These are phyloP conservation scores for Macrosteles quadrilineatus DNA, from an alignment of 1,140 invertebrate genomes.

Conservation along the genomic window DNA sequence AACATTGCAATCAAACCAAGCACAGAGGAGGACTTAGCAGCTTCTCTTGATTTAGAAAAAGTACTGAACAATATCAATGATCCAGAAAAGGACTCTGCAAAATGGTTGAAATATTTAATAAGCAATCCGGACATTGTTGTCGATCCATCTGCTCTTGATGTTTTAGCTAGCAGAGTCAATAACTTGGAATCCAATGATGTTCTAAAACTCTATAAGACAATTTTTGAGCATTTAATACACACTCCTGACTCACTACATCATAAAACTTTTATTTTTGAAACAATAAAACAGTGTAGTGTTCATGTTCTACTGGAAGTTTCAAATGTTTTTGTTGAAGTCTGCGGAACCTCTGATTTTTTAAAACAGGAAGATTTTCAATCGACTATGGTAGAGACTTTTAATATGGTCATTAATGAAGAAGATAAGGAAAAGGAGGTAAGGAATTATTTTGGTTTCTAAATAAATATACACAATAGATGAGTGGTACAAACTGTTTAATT, in stretches of 20 bases:
- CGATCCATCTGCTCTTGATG: neutral
- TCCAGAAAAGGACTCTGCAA: neutral
- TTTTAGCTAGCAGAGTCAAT: neutral
- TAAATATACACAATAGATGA: too few species aligned
- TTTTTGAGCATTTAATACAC: neutral
- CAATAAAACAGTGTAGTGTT: neutral
- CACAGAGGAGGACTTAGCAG: neutral
- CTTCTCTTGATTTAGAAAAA: neutral
- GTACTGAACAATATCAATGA: constrained; percentile 4
- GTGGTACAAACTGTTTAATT: too few species aligned
- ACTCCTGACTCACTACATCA: neutral
- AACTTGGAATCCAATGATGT: neutral
- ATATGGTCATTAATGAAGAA: constrained; percentile 13
- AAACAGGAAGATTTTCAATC: neutral
- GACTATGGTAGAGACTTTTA: constrained; percentile 2
- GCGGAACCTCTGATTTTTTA: neutral
- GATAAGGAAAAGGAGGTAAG: constrained; percentile 20
- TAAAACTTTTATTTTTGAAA: neutral
- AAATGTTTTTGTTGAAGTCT: neutral
- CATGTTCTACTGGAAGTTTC: neutral
- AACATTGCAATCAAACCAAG: constrained; percentile 14
- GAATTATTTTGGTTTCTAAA: too few species aligned
- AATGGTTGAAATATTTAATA: constrained; percentile 7
- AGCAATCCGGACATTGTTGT: neutral
- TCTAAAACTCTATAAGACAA: neutral